These are phyloP conservation scores for Bombyx mori DNA, from an alignment of 1,140 invertebrate species.

Conservation along the genomic window ASM3026992v2 NC_085124.1:7965001-7965500, in stretches of 20 bases:
- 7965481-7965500: slow-evolving; percentile 63
- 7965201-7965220: slow-evolving; percentile 52
- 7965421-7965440: slow-evolving; percentile 29
- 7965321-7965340: slow-evolving; percentile 54
- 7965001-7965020: slow-evolving; percentile 93
- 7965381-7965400: slow-evolving; percentile 35
- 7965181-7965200: slow-evolving; percentile 55
- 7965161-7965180: slow-evolving; percentile 47
- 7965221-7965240: slow-evolving; percentile 43
- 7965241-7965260: slow-evolving; percentile 56
- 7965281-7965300: slow-evolving; percentile 59
- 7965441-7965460: slow-evolving; percentile 35
- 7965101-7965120: slow-evolving; percentile 44
- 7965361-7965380: slow-evolving; percentile 37
- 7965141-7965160: slow-evolving; percentile 62
- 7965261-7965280: slow-evolving; percentile 61
- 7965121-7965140: slow-evolving; percentile 59
- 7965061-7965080: slow-evolving; percentile 59
- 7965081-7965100: slow-evolving; percentile 57
- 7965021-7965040: slow-evolving; percentile 87
- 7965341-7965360: slow-evolving; percentile 55
- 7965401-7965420: slow-evolving; percentile 32
- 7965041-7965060: slow-evolving; percentile 76
- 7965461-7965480: slow-evolving; percentile 53
- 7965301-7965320: slow-evolving; percentile 47